Conservation (phyloP, 2,113 vertebrate genomes). For the Barnardius zonarius region DNA sequence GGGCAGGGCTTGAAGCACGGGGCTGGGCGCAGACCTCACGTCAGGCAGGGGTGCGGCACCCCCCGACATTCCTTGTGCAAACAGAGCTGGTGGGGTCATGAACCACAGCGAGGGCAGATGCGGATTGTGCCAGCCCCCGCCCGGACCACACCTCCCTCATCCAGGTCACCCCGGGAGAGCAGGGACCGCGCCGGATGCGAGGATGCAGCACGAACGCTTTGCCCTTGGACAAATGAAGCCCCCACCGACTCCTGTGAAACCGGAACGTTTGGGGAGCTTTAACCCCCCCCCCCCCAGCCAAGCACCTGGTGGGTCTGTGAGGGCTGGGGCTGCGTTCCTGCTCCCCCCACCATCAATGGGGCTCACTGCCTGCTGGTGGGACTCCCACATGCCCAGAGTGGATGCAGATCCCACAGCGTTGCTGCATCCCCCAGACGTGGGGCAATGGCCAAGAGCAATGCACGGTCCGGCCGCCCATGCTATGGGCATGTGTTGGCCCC, state of each 20-base stretch:
- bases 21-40: background rate
- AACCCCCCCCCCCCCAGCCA: background rate
- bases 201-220: background rate
- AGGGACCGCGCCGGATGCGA: fast-evolving
- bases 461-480: background rate
- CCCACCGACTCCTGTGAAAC: background rate
- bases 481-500: background rate
- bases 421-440: background rate
- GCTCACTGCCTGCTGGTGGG: background rate
- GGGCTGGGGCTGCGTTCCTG: background rate
- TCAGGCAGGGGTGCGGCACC: background rate
- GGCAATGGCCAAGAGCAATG: background rate
- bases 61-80: conserved; percentile 38
- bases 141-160: background rate
- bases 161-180: background rate
- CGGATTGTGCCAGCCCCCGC: background rate
- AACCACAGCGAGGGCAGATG: background rate
- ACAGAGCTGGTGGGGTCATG: conserved; percentile 33
- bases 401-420: background rate
- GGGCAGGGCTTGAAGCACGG: background rate
- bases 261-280: background rate
- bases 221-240: background rate
- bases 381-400: background rate
- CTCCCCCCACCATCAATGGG: background rate
- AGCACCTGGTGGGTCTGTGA: background rate